Conservation (phyloP, 2,797 vertebrate species). For the Acipenser transmontanus region DNA sequence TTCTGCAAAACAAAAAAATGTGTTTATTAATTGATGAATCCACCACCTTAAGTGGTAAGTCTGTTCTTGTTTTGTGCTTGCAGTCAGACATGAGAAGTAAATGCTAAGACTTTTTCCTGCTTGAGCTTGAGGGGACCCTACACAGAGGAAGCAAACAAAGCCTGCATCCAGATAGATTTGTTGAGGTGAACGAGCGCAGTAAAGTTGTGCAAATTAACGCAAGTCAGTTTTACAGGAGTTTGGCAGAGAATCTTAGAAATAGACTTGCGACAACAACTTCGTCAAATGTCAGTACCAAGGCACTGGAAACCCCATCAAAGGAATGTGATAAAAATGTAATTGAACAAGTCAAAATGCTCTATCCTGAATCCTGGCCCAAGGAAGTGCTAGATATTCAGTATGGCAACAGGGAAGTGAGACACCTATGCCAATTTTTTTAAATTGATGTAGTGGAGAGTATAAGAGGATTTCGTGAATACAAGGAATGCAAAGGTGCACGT, state of each 20-base stretch:
- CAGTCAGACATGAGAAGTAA: neutral
- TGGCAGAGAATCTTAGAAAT: no score
- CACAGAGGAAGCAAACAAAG: no score
- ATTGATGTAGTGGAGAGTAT: conserved; percentile 4
- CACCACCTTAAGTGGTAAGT: conserved; percentile 4
- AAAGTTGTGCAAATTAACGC: no score
- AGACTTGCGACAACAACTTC: no score
- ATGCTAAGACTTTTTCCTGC: no score
- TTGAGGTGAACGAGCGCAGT: no score
- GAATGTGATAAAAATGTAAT: no score
- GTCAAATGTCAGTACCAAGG: no score
- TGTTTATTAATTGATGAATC: conserved; percentile 5
- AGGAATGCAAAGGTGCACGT: neutral
- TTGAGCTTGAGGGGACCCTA: no score
- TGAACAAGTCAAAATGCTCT: neutral
- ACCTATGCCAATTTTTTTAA: conserved; percentile 2
- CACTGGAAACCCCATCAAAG: no score
- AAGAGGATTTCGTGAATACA: conserved; percentile 3
- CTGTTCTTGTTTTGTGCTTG: neutral
- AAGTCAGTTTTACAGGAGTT: no score
- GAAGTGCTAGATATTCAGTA: conserved; percentile 8
- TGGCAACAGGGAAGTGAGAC: conserved; percentile 7
- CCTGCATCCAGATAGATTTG: no score
- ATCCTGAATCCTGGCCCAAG: conserved; percentile 8
- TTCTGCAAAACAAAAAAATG: neutral